A percentile compares a stretch with the other conserved stretches of the same genome.
Conservation (phyloP, 1,140 invertebrate genomes). For the Penaeus japonicus region DNA sequence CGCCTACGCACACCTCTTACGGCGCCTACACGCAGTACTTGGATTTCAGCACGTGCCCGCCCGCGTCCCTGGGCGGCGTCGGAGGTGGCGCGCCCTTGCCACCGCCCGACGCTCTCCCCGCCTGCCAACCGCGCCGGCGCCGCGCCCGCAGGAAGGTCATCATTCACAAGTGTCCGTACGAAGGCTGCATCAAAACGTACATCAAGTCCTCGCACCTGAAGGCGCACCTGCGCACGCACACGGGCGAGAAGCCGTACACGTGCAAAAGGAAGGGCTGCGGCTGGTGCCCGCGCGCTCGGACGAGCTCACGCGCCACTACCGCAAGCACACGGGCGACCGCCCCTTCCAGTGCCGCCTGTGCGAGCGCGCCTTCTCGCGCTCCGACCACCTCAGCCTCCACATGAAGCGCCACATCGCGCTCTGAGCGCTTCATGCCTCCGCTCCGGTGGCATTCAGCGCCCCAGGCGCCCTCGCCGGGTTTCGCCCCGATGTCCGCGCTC, state of each 20-base stretch:
- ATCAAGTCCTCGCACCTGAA: slow-evolving; percentile 37
- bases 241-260: slow-evolving; percentile 44
- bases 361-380: slow-evolving; percentile 34
- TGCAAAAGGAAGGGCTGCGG: slow-evolving; percentile 44
- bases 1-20: not conserved
- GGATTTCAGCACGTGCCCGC: not conserved
- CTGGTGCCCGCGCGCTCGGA: slow-evolving; percentile 36
- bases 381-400: slow-evolving; percentile 41
- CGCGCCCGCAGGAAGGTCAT: slow-evolving; percentile 34
- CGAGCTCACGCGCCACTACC: slow-evolving; percentile 48
- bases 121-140: slow-evolving; percentile 6
- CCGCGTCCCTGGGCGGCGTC: not conserved
- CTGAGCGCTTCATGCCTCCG: not conserved
- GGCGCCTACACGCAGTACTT: not conserved
- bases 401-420: slow-evolving; percentile 22
- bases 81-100: not conserved
- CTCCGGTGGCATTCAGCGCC: not conserved
- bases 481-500: too few species aligned
- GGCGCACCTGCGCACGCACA: slow-evolving; percentile 42
- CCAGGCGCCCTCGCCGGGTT: not conserved
- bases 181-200: slow-evolving; percentile 33
- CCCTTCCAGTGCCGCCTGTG: slow-evolving; percentile 50
- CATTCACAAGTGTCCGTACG: slow-evolving; percentile 33
- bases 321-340: slow-evolving; percentile 41
- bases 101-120: not conserved